Conservation (phyloP, 30 jellyfish, hydroid and myxozoan genomes). For the Chrysaora quinquecirrha region DNA sequence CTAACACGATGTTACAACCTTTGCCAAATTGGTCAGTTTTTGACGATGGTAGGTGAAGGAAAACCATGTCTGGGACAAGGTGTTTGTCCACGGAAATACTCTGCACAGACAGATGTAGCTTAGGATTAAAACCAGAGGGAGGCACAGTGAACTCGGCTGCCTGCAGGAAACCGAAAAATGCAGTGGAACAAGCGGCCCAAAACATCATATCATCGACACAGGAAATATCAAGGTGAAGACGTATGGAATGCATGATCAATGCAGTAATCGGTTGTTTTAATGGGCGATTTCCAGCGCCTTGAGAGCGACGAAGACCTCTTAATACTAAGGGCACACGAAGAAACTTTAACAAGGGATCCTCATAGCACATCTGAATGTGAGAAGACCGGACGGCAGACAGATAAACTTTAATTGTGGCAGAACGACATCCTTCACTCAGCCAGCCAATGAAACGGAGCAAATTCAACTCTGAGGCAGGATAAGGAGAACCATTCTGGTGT, state of each 20-base stretch:
- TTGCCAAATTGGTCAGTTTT: neutral
- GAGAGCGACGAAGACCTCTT: neutral
- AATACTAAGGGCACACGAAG: neutral
- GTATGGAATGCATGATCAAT: too few relatives aligned
- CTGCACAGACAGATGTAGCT: neutral
- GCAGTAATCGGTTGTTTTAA: too few relatives aligned
- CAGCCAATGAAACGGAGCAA: too few relatives aligned
- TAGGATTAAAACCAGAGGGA: too few relatives aligned
- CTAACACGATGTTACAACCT: neutral
- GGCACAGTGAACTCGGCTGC: too few relatives aligned
- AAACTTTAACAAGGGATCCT: neutral
- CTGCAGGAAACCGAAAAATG: too few relatives aligned
- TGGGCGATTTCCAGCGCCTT: neutral
- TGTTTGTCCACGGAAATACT: neutral
- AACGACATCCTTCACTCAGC: too few relatives aligned
- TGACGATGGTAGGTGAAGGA: neutral
- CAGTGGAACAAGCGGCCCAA: too few relatives aligned
- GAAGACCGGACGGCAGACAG: neutral
- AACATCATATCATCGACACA: neutral
- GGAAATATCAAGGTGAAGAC: neutral
- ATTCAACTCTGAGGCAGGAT: neutral
- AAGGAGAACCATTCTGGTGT: neutral
- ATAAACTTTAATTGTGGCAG: neutral
- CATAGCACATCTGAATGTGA: neutral
- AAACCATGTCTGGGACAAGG: neutral